Evolutionary conservation across 2,888 invertebrate genomes (phyloP).

Genomic region (Leptopilina drosophilae): DNA sequence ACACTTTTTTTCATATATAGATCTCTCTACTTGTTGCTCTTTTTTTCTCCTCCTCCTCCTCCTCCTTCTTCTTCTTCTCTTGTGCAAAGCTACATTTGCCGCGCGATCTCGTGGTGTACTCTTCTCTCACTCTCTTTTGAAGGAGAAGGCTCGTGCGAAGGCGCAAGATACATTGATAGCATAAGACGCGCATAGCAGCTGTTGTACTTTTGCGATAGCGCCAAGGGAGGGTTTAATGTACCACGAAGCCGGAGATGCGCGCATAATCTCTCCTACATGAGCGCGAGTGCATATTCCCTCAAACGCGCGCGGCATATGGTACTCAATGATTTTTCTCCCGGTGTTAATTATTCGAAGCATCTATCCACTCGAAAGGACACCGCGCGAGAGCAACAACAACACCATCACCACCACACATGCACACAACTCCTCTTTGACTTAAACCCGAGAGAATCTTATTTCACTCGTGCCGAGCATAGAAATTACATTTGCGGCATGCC

Average conservation of each 20-base stretch:
- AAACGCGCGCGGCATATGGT: conserved; percentile 72
- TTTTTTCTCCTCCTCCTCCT: no score
- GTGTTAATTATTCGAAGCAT: conserved; percentile 71
- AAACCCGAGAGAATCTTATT: conserved; percentile 19
- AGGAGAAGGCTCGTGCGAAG: conserved; percentile 42
- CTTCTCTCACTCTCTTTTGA: neutral
- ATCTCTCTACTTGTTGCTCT: conserved; percentile 1
- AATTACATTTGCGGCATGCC: conserved; percentile 51
- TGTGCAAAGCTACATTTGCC: neutral
- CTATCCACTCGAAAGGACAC: conserved; percentile 63
- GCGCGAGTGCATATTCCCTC: conserved; percentile 61
- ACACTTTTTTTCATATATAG: neutral
- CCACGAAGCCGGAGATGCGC: conserved; percentile 61
- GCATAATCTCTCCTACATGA: conserved; percentile 62
- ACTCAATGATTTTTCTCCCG: conserved; percentile 68
- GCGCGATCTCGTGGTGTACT: neutral
- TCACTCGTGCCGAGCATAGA: conserved; percentile 38
- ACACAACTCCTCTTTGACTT: no score
- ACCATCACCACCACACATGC: no score
- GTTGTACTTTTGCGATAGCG: conserved; percentile 71
- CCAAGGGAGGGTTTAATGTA: conserved; percentile 66
- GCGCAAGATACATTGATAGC: conserved; percentile 66
- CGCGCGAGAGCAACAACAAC: conserved; percentile 27
- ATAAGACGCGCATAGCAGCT: conserved; percentile 72
- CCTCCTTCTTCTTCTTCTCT: no score